Evolutionary conservation across 1,140 invertebrate species (phyloP), one percentile per base, ranked within the genome.

Genomic region (Macrotrachela quadricornifera): DNA sequence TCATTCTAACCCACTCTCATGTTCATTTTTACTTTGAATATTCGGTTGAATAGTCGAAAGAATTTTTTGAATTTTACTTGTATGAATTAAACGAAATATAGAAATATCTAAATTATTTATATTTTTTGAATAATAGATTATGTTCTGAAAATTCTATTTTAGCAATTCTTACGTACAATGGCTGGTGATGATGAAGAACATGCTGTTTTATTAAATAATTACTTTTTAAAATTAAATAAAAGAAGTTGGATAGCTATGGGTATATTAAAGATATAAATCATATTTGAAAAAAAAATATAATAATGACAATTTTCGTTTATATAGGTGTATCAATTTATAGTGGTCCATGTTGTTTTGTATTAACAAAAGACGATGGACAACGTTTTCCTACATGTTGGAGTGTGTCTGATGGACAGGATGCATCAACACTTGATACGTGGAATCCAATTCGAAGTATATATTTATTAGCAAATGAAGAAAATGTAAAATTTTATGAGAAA

Each of bases 161-260:
- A 85, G 80, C 77, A 85, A 75, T 75, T 87, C 50, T 63, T 90
- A 21, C 76, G 78, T 56, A 75, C 82, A 59, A 72, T 80, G 45
- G 76, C 77, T 57, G 83, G 83, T 1, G 80, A 80, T 45, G 75
- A 78, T 38, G 75, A 82, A 55, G 85, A 88, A 62, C 80, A 85
- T 64, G 81, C 82, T 8, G 75, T 87, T 13, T 68, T 87, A 6
- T 66, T 90, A 13, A 77, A 78, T 9, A 85, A 83, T 63, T 86
- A 77, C 62, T 78, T 87, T 58, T 64, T 83, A 2, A 65, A 78
- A 18, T 60, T 87, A 18, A 78, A 77, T 6, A 71, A 80, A 42
- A 76, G 76, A 58, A 77, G 77, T 14, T 86, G 77, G 75, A 66
- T 88, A 1, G 61, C 81, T 4, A 66, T 82, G 8, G 85, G 83